These are phyloP conservation scores for Ceramica pisi DNA, from an alignment of 2,888 invertebrate genomes.

Conservation along the genomic window DNA sequence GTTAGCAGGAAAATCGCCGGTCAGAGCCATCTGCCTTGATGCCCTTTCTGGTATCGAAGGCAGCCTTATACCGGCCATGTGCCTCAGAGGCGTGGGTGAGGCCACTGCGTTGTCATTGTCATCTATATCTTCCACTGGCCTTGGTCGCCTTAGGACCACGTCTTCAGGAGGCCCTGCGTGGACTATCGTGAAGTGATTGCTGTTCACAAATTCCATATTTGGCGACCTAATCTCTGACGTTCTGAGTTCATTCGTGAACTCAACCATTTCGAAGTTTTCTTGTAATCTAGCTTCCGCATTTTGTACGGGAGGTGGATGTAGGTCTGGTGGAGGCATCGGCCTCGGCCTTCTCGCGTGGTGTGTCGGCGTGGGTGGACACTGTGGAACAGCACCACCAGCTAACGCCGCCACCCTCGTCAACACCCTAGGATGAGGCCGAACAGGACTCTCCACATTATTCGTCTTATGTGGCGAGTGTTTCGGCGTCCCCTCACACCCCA, in stretches of 20 bases:
- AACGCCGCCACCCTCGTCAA: constrained; percentile 91
- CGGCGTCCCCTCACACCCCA: constrained; percentile 85
- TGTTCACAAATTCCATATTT: constrained; percentile 90
- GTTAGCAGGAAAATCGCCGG: constrained; percentile 89
- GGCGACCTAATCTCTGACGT: constrained; percentile 90
- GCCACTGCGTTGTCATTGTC: constrained; percentile 88
- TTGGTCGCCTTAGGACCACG: constrained; percentile 87
- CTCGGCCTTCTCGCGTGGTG: constrained; percentile 94
- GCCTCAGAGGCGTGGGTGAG: constrained; percentile 92
- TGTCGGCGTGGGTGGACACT: constrained; percentile 97
- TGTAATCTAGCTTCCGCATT: constrained; percentile 77
- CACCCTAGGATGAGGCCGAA: constrained; percentile 92
- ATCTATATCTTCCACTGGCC: constrained; percentile 83
- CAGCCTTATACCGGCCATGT: constrained; percentile 93
- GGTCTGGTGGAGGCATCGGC: constrained; percentile 90
- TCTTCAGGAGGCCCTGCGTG: constrained; percentile 89
- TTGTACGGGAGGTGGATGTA: constrained; percentile 90
- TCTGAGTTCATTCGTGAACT: constrained; percentile 87
- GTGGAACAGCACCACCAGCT: constrained; percentile 90
- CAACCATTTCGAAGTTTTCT: constrained; percentile 87
- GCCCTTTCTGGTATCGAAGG: constrained; percentile 96
- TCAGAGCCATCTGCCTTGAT: constrained; percentile 89
- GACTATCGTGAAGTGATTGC: constrained; percentile 90
- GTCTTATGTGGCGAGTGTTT: constrained; percentile 84
- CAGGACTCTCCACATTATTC: constrained; percentile 80